Evolutionary conservation across 2,113 vertebrate species (phyloP), one percentile per base, ranked within the genome.

Genomic region (Paradoxurus hermaphroditus): DNA sequence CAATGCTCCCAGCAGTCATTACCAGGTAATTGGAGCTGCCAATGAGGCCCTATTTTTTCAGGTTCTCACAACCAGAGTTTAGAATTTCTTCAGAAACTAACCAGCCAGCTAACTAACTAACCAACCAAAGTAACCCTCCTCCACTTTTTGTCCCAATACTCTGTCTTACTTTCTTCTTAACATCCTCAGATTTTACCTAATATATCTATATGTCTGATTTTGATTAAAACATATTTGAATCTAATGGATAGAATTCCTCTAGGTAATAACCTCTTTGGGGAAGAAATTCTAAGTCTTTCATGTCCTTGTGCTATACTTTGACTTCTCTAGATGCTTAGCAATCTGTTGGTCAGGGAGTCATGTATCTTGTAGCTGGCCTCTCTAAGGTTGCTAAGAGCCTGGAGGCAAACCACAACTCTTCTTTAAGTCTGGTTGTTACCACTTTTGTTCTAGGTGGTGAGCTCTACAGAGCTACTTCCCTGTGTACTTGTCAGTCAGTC

Each of bases 371-470:
- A 93, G 36, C 36, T 95, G 72, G 13, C 10, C 14, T 92, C 16
- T 7, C 34, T 72, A 63, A 59, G 44, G 19, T 92, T 81, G 41
- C 21, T 41, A 14, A 63, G 63, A 85, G 36, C 36, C 14, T 62
- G 7, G 46, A 91, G 46, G 73, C 59, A 93, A 97, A 86, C n/a
- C 41, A 46, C 27, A 78, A 59, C 16, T 77, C 41, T 94, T 97
- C 63, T 67, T 94, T 90, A 96, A 79, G 39, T 95, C 85, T 95
- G 36, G 51, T 36, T 63, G 8, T 86, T 94, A 78, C 31, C 88
- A 34, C 39, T 75, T 79, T 77, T 88, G 53, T 93, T 91, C 29
- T 41, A 14, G 62, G 51, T 25, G 19, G 36, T 79, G 77, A 21
- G 2, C 96, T 49, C 44, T 85, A 49, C 34, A 93, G 23, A 89